These are phyloP conservation scores for Oeneis ivallda DNA, from an alignment of 2,888 invertebrate species.

Conservation along the genomic window DNA sequence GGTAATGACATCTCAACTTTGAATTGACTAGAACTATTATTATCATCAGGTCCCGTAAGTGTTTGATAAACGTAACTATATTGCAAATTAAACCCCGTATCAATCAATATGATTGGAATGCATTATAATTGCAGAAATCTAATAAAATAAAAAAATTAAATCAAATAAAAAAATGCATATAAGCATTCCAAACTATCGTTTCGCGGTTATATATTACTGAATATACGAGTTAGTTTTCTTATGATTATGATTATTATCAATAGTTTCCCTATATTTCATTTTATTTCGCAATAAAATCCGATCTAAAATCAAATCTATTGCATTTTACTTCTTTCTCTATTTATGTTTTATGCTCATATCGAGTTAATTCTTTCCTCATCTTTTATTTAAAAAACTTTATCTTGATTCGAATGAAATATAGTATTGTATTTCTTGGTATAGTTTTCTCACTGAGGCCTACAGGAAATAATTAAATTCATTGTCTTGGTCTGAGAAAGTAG, in stretches of 20 bases:
- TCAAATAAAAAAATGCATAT: no score
- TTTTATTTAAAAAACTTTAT: neutral
- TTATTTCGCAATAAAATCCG: neutral
- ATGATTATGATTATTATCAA: neutral
- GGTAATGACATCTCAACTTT: slow-evolving; percentile 5
- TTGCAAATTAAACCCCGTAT: neutral
- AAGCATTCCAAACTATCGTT: neutral
- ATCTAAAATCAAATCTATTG: no score
- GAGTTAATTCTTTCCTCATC: neutral
- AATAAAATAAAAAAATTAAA: no score
- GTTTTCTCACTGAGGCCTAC: slow-evolving; percentile 10
- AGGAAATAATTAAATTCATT: slow-evolving; percentile 22
- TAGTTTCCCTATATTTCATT: neutral
- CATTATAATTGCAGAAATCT: no score
- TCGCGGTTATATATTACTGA: neutral
- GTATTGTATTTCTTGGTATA: neutral
- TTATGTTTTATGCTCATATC: neutral
- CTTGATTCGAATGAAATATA: neutral
- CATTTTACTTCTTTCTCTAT: neutral
- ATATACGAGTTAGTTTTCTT: neutral
- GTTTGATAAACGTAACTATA: slow-evolving; percentile 6
- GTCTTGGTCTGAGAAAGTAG: slow-evolving; percentile 21
- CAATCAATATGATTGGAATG: no score
- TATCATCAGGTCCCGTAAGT: slow-evolving; percentile 5
- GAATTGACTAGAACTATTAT: neutral